phyloP scores from a whole-genome alignment of 2,113 vertebrate species.

The Tenebrosternarchus preto region DNA sequence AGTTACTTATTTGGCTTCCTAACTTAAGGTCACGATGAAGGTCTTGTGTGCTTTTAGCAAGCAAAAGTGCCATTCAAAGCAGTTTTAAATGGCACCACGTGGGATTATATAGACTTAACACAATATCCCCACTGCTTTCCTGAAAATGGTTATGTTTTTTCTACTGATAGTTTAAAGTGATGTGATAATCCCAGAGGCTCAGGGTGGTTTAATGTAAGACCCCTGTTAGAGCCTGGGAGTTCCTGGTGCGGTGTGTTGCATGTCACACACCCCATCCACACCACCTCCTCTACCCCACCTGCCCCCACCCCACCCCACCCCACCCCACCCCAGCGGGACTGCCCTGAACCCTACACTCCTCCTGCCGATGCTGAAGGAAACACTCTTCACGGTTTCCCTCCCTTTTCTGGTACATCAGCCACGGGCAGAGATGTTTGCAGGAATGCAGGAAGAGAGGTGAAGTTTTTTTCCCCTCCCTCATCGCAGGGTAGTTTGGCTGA shows the following conservation, averaged over 20 bases:
- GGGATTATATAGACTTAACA: background rate
- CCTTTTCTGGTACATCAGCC: background rate
- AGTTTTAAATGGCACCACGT: too few species aligned
- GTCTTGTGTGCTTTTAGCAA: background rate
- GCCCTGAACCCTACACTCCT: conserved; percentile 25
- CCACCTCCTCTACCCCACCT: conserved; percentile 19
- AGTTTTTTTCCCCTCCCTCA: background rate
- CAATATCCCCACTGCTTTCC: background rate
- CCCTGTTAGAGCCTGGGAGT: conserved; percentile 53
- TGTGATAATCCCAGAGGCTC: conserved; percentile 50
- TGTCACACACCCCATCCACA: conserved; percentile 40
- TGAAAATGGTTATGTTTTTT: background rate
- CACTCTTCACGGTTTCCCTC: background rate
- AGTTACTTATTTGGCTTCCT: too few species aligned
- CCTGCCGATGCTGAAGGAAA: background rate
- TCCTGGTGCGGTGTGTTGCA: conserved; percentile 61
- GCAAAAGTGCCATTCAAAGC: background rate
- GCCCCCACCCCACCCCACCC: conserved; percentile 14
- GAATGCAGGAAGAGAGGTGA: background rate
- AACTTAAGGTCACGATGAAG: too few species aligned
- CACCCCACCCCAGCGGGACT: conserved; percentile 23
- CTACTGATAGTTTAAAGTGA: conserved; percentile 27
- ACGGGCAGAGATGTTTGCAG: background rate
- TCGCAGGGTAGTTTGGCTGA: background rate
- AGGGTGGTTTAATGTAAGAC: conserved; percentile 52